Base-by-base conservation (phyloP, 2,797 vertebrate genomes). In the Sciurus carolinensis region DNA sequence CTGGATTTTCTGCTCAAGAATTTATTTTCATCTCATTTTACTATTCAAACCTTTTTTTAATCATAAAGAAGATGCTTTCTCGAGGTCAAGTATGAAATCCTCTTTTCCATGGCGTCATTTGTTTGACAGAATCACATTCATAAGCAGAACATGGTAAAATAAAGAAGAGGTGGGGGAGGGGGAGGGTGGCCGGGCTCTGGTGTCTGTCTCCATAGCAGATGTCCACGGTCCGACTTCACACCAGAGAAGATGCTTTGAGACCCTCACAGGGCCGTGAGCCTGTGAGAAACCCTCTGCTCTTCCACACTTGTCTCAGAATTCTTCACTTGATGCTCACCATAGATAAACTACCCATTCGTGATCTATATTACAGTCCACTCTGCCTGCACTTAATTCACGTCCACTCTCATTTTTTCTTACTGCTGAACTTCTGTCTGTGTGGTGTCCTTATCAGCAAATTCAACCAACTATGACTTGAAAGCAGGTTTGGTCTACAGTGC, bases 81-180 rank as follows among this genome's bases (percentile, higher is more conserved):
- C 72, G 87, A 83, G 52, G 39, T 79, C 57, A 83, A 73, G 42
- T 67, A 54, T 87, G 77, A 87, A 90, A 87, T 59, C 14, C 24
- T 67, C 15, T 87, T 86, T 87, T 30, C 30, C 22, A 10, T 52
- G 42, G 71, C 28, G 62, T 94, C 57, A 11, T 90, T 92, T 84
- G 18, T 80, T 54, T 91, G 90, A 71, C 52, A 82, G 72, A 85
- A 88, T 88, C 82, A 64, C 39, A 30, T 5, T 80, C 73, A 91
- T 57, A 95, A 76, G 66, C 57, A 87, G 76, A 93, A 89, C 73
- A 82, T 22, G 30, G 62, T 57, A 62, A 85, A n/a, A 75, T 62
- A 14, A 36, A 66, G 36, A 66, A 42, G 67, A 54, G 64, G 18
- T 36, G 5, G 66, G 57, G 33, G 6, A 7, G 1, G 36, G 72